Evolutionary conservation across 2,113 vertebrate species (phyloP).

Genomic region (Pogona vitticeps): DNA sequence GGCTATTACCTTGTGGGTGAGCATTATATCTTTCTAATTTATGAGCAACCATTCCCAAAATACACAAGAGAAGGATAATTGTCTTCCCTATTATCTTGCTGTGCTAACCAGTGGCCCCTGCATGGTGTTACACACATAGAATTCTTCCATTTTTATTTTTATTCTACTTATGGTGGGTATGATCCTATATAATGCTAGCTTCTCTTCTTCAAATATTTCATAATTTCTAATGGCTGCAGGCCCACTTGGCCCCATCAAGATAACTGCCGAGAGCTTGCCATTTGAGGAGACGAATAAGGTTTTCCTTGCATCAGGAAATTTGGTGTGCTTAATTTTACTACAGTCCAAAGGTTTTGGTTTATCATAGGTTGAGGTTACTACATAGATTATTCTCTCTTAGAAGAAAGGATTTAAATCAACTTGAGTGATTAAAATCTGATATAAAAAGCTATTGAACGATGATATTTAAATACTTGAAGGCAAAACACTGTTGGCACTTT

Average conservation of each 20-base stretch:
- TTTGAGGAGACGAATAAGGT: background rate
- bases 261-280: background rate
- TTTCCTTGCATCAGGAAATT: background rate
- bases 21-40: background rate
- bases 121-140: background rate
- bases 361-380: background rate
- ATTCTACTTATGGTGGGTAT: background rate
- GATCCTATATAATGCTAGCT: background rate
- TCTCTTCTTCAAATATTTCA: background rate
- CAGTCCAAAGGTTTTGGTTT: constrained; percentile 13
- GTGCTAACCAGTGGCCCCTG: background rate
- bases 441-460: background rate
- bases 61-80: background rate
- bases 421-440: constrained; percentile 6
- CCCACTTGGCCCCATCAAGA: background rate
- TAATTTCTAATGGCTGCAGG: background rate
- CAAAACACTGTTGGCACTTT: background rate
- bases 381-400: constrained; percentile 7
- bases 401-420: constrained; percentile 34
- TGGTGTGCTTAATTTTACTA: rapidly evolving
- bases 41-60: background rate
- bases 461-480: background rate
- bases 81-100: background rate
- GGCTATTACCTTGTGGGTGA: background rate
- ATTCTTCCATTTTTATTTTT: background rate